Evolutionary conservation across 2,888 invertebrate genomes (phyloP), one percentile per base, ranked within the genome.

Genomic region (Belgica antarctica): DNA sequence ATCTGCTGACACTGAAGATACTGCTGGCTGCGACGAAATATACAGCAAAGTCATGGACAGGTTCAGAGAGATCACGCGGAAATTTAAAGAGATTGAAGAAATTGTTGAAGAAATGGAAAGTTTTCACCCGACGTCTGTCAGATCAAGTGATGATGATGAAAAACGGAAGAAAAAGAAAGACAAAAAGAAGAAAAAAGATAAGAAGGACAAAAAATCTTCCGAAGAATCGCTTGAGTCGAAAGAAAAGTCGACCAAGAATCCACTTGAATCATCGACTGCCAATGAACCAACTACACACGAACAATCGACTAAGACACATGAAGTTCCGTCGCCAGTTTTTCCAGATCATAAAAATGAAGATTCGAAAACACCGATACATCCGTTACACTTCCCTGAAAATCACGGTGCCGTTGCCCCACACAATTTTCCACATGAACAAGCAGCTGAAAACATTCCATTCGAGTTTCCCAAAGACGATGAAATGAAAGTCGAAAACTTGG

Each of bases 61-160:
- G 15, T 66, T 66, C 28, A 46, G 36, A 27, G 47, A 66, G 47
- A 66, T 66, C 1, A 66, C 65, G 1, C 46, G n/a, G 25, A 66
- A 66, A n/a, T 66, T 66, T 28, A 46, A 66, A 28, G 65, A 66
- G 15, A 66, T 66, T 47, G 47, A 66, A 28, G 47, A 46, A 8
- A 66, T 66, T 17, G 28, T 66, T 8, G 24, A 27, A 3, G 65
- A 66, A 2, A 47, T 66, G 47, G 47, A 47, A 52, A 12, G 22
- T 22, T 52, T n/a, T 12, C 52, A 19, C 1, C 19, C 19, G 22
- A 7, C 52, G 17, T 7, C 4, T 31, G 3, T 15, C n/a, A 7
- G 52, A 17, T 22, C n/a, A 8, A 52, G 24, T 63, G 63, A 63
- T 7, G 22, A 36, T 10, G 24, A 19, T 12, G 41, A 66, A 27